Percentiles rank a stretch among this genome's conserved stretches.
phyloP scores from a whole-genome alignment of 23 tunicate species.

The Trididemnum nubilum region DNA sequence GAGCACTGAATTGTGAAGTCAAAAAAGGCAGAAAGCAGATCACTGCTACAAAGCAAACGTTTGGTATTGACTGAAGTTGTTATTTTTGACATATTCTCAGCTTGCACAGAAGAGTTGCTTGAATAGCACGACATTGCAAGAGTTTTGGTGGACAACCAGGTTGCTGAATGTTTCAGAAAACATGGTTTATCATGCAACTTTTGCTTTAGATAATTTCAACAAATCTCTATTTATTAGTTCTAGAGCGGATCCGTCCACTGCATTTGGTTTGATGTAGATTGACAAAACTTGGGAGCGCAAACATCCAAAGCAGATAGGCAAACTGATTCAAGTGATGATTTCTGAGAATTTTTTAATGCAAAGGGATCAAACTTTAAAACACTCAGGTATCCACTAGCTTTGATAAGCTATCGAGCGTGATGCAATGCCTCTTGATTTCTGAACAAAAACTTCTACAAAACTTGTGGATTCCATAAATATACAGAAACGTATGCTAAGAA shows the following conservation, averaged over 20 bases:
- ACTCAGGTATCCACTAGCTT: neutral
- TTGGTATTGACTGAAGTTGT: neutral
- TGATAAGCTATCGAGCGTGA: neutral
- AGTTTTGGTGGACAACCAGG: slow-evolving; percentile 1
- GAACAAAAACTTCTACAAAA: neutral
- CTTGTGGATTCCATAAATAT: neutral
- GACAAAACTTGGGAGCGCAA: slow-evolving; percentile 3
- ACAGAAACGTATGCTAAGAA: neutral
- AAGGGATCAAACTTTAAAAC: neutral
- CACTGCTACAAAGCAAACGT: neutral
- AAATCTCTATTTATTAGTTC: neutral
- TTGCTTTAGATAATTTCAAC: neutral
- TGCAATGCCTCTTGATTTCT: neutral
- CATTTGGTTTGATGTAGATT: slow-evolving; percentile 9
- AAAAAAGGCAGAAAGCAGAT: too few species aligned
- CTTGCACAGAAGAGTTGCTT: neutral
- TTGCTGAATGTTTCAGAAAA: neutral
- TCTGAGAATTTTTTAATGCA: neutral
- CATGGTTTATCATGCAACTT: slow-evolving; percentile 10
- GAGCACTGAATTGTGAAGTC: slow-evolving; percentile 9
- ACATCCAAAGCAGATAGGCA: slow-evolving; percentile 1
- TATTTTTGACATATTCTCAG: neutral
- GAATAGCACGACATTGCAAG: neutral
- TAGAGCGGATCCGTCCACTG: slow-evolving; percentile 5
- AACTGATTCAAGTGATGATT: neutral